Base-by-base conservation (phyloP, 2,888 invertebrate species). In the Catocala nupta region DNA sequence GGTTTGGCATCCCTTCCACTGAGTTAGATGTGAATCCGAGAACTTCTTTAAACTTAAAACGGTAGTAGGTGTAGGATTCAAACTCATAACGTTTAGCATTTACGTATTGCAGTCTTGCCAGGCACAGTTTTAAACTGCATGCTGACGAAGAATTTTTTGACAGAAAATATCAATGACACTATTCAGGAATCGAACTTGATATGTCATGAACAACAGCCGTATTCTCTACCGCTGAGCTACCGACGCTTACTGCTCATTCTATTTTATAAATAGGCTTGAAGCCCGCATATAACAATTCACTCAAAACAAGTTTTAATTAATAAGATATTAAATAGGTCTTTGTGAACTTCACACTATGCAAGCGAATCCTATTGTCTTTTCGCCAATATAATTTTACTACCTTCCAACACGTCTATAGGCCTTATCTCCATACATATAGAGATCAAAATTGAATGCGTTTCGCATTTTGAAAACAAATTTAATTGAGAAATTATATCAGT, bases 311-410 rank as follows among this genome's bases (percentile, higher is more conserved):
- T 33, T 25, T 44, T 56, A 63, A 63, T 63, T 63, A 65, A 66
- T 57, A 59, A 57, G 56, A 50, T 59, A 54, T 62, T 59, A 64
- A 63, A 16, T 58, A 55, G 45, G n/a, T 36, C 54, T 54, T 55
- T 65, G 63, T 55, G 42, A 55, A 53, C 59, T 65, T 52, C 42
- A 53, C 53, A 60, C 59, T 55, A 63, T 55, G 52, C 49, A 52
- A 39, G 36, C 53, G 47, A 65, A 58, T n/a, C 49, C 51, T 48
- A 62, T 68, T 74, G 75, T 70, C 60, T 60, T 45, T 0, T 11
- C 34, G 52, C 34, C 5, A 56, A 43, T 5, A 13, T 11, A 57
- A 52, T 47, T 25, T 25, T 13, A 12, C 9, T 9, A 16, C 9
- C 13, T 43, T 0, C 7, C 0, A 33, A 53, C 16, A 25, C 6